phyloP scores from a whole-genome alignment of 2,797 vertebrate species.

The Rhinichthys osculus region DNA sequence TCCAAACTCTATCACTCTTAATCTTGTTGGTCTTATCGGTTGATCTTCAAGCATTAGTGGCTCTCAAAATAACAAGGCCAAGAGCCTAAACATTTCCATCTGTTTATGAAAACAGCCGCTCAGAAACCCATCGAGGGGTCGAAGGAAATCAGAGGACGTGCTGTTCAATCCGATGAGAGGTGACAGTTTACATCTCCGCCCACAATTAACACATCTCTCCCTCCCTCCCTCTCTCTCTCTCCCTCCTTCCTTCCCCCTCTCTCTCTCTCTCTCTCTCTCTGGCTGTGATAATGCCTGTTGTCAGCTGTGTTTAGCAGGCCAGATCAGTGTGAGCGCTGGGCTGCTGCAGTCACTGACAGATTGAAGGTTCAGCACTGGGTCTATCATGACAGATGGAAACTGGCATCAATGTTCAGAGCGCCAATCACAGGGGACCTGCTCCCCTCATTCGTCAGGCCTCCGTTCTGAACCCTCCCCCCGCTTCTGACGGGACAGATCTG shows the following conservation, averaged over 20 bases:
- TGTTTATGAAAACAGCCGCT: slow-evolving; percentile 51
- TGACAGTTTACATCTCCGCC: slow-evolving; percentile 99
- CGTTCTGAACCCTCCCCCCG: slow-evolving; percentile 91
- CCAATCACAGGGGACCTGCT: slow-evolving; percentile 99
- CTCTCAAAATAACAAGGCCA: slow-evolving; percentile 44
- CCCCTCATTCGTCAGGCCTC: slow-evolving; percentile 99
- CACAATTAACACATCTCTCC: slow-evolving; percentile 97
- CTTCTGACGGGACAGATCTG: slow-evolving; percentile 47
- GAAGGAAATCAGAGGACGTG: slow-evolving; percentile 40
- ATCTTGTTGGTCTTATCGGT: not conserved
- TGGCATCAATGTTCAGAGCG: slow-evolving; percentile 99
- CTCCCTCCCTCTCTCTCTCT: not conserved
- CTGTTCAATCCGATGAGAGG: slow-evolving; percentile 98
- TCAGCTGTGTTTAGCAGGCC: slow-evolving; percentile 99
- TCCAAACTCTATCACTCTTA: too few species aligned
- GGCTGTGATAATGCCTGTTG: slow-evolving; percentile 99
- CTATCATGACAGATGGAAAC: slow-evolving; percentile 99
- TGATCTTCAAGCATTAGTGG: slow-evolving; percentile 16
- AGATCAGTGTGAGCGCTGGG: slow-evolving; percentile 99
- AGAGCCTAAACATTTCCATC: slow-evolving; percentile 52
- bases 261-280: slow-evolving; percentile 73
- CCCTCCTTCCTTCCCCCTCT: slow-evolving; percentile 4
- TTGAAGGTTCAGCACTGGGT: slow-evolving; percentile 99
- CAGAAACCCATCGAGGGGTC: slow-evolving; percentile 20
- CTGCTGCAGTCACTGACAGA: slow-evolving; percentile 99